Conservation (phyloP, 2,888 invertebrate genomes). For the Zygothrica quintamaculata region DNA sequence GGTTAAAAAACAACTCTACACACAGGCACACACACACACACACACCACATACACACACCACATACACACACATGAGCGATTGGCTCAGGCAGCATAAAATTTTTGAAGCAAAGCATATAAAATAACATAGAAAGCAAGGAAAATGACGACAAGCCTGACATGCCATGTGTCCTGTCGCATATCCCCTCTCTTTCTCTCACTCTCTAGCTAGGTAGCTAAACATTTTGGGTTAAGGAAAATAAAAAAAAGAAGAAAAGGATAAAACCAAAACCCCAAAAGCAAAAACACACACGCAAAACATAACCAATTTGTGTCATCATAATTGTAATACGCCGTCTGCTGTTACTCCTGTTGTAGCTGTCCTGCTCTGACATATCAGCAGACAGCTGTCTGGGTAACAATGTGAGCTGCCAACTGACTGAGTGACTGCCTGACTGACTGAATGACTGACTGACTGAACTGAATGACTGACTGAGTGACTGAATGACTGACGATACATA, state of each 20-base stretch:
- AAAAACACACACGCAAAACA: slow-evolving; percentile 66
- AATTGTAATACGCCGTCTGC: slow-evolving; percentile 72
- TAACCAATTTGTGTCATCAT: slow-evolving; percentile 81
- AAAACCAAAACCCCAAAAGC: slow-evolving; percentile 22
- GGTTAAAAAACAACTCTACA: slow-evolving; percentile 6
- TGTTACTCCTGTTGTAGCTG: slow-evolving; percentile 20
- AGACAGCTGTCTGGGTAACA: slow-evolving; percentile 32
- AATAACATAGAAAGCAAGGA: slow-evolving; percentile 60
- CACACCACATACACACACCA: slow-evolving; percentile 17
- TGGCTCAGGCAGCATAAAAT: slow-evolving; percentile 45
- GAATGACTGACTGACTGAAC: not conserved
- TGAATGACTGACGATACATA: slow-evolving; percentile 4
- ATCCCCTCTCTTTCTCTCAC: slow-evolving; percentile 36
- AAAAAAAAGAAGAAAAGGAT: slow-evolving; percentile 23
- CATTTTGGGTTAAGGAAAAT: slow-evolving; percentile 39
- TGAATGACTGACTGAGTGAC: slow-evolving; percentile 1
- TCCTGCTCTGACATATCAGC: slow-evolving; percentile 22
- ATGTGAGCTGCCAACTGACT: slow-evolving; percentile 46
- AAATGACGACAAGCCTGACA: slow-evolving; percentile 68
- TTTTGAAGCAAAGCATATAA: slow-evolving; percentile 52
- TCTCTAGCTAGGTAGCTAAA: slow-evolving; percentile 51
- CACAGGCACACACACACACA: slow-evolving; percentile 25
- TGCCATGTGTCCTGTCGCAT: slow-evolving; percentile 58
- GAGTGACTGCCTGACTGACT: not conserved
- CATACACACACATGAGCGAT: slow-evolving; percentile 6